These are phyloP conservation scores for Physeter macrocephalus DNA, from an alignment of 2,113 vertebrate genomes.

Conservation along the genomic window DNA sequence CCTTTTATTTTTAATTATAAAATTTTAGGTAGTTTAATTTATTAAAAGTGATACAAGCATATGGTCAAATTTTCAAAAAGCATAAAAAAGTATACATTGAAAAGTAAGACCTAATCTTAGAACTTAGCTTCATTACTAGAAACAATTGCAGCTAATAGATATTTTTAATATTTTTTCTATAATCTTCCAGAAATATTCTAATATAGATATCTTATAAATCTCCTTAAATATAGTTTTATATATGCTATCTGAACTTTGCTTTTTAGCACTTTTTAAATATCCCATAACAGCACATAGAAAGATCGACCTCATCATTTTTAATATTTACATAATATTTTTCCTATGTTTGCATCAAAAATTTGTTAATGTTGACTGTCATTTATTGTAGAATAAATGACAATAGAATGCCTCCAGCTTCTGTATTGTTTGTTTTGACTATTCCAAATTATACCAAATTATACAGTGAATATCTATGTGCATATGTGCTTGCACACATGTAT, in stretches of 20 bases:
- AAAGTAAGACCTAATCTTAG: background rate
- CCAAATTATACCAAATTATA: background rate
- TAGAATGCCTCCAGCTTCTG: background rate
- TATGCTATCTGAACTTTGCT: background rate
- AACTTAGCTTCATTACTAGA: background rate
- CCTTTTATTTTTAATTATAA: background rate
- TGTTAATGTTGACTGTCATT: background rate
- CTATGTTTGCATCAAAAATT: background rate
- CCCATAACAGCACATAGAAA: background rate
- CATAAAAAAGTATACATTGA: background rate
- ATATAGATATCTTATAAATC: background rate
- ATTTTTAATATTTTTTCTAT: background rate
- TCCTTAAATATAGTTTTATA: background rate
- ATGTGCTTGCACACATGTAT: background rate
- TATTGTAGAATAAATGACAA: no score
- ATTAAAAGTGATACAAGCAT: background rate
- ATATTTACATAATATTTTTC: background rate
- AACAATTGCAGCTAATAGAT: background rate
- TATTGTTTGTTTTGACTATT: background rate
- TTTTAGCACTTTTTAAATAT: background rate
- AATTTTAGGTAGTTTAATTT: background rate
- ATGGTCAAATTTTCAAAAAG: background rate
- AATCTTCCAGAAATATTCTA: background rate
- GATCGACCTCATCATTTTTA: background rate
- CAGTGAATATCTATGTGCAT: background rate